These are phyloP conservation scores for Phania funesta DNA, from an alignment of 2,888 invertebrate genomes.

Conservation along the genomic window DNA sequence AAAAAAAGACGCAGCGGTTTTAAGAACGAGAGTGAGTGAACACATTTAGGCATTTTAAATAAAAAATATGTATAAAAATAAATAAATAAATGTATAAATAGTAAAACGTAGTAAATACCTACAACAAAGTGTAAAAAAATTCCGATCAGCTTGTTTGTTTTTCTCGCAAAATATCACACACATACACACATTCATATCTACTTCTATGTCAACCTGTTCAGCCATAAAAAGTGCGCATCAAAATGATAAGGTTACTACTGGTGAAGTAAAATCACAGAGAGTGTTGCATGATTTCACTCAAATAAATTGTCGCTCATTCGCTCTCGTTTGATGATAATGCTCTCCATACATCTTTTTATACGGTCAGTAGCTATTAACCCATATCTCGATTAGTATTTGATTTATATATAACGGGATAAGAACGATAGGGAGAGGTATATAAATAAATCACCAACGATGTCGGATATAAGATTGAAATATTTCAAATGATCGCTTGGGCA, in stretches of 20 bases:
- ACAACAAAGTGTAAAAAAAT: constrained; percentile 28
- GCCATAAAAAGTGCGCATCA: background rate
- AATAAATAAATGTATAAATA: background rate
- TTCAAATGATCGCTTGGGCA: no score
- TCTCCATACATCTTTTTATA: no score
- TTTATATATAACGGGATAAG: no score
- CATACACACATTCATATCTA: background rate
- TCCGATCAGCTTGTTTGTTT: constrained; percentile 28
- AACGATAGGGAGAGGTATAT: no score
- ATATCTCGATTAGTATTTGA: no score
- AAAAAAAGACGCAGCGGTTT: no score
- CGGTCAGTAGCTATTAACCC: no score
- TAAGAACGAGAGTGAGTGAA: background rate
- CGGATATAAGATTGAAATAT: no score
- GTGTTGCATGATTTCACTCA: background rate
- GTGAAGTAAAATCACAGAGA: background rate
- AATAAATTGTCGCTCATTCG: no score
- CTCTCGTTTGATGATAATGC: no score
- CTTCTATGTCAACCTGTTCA: constrained; percentile 18
- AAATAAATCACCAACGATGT: no score
- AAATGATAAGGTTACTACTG: background rate
- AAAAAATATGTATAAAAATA: constrained; percentile 3
- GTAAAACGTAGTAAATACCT: constrained; percentile 16
- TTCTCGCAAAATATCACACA: background rate
- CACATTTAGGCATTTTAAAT: constrained; percentile 20